Evolutionary conservation across 2,113 vertebrate genomes (phyloP).

Genomic region (Amblyornis subalaris): DNA sequence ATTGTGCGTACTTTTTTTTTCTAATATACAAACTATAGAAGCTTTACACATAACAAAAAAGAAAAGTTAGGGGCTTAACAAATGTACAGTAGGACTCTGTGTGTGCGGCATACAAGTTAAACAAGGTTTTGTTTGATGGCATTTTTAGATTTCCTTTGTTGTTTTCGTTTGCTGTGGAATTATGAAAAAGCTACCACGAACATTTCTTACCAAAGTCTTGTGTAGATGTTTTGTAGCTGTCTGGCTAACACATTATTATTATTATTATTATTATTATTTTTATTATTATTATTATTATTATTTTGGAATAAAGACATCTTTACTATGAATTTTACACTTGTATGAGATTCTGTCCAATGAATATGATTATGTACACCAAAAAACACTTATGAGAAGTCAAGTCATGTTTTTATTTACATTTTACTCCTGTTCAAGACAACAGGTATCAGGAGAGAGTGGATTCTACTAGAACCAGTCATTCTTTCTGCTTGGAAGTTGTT

Average conservation of each 20-base stretch:
- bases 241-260: constrained; percentile 76
- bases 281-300: constrained; percentile 79
- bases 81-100: constrained; percentile 51
- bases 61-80: constrained; percentile 43
- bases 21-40: constrained; percentile 66
- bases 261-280: constrained; percentile 78
- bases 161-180: constrained; percentile 69
- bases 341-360: background rate
- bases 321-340: constrained; percentile 74
- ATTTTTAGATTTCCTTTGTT: constrained; percentile 47
- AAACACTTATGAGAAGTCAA: background rate
- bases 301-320: constrained; percentile 92
- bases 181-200: constrained; percentile 77
- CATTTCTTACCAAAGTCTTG: constrained; percentile 90
- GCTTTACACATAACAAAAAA: constrained; percentile 42
- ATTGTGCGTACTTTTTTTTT: constrained; percentile 59
- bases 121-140: constrained; percentile 37
- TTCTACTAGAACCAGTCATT: background rate
- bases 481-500: background rate
- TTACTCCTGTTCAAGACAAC: background rate
- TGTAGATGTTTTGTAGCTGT: constrained; percentile 87
- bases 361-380: background rate
- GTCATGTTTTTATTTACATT: background rate
- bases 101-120: constrained; percentile 58
- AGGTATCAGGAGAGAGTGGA: background rate